A percentile compares a stretch with the other conserved stretches of the same genome.
Evolutionary conservation across 2,888 invertebrate genomes (phyloP).

Genomic region (Drosophila anceps): DNA sequence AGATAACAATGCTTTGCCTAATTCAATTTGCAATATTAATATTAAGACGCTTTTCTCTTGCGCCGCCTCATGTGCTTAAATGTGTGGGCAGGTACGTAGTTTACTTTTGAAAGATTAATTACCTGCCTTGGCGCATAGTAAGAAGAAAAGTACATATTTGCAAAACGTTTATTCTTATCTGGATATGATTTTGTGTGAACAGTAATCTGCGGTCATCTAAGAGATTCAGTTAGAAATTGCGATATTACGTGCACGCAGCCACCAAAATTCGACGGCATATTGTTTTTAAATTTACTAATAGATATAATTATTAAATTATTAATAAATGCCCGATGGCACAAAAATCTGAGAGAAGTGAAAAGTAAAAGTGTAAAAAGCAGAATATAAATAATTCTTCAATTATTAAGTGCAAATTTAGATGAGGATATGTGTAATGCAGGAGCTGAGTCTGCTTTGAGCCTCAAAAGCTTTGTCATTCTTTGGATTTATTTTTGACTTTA

Average conservation of each 20-base stretch:
- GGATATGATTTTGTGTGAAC: slow-evolving; percentile 68
- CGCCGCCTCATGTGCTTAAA: slow-evolving; percentile 6
- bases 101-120: slow-evolving; percentile 65
- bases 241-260: slow-evolving; percentile 52
- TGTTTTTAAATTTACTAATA: slow-evolving; percentile 2
- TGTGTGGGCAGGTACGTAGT: slow-evolving; percentile 35
- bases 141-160: slow-evolving; percentile 71
- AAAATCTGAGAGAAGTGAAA: not conserved
- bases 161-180: slow-evolving; percentile 71
- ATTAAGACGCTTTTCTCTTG: slow-evolving; percentile 12
- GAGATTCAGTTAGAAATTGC: slow-evolving; percentile 65
- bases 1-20: not conserved
- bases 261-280: slow-evolving; percentile 19
- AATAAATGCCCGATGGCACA: no score
- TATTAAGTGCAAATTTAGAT: not conserved
- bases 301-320: not conserved
- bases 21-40: slow-evolving; percentile 18
- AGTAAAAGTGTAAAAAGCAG: not conserved
- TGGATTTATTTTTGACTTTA: slow-evolving; percentile 1
- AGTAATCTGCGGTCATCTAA: slow-evolving; percentile 72
- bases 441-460: not conserved
- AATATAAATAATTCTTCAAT: not conserved
- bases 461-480: not conserved
- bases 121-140: slow-evolving; percentile 59
- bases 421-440: not conserved